Evolutionary conservation across 2,113 vertebrate species (phyloP), one percentile per base, ranked within the genome.

Genomic region (Agapornis roseicollis): DNA sequence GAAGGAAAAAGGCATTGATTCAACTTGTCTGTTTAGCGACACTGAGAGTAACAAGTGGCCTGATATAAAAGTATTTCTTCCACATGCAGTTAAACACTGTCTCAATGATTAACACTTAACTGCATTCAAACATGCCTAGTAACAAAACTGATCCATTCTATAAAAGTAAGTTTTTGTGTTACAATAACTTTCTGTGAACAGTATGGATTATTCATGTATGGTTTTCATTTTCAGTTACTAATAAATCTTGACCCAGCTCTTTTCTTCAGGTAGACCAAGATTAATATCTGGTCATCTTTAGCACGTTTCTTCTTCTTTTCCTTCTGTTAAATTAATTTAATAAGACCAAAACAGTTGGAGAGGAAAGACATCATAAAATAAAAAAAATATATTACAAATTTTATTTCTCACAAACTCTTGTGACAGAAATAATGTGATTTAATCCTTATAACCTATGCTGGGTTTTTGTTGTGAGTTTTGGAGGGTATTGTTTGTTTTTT

Each of bases 61-160:
- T 74, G 33, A 29, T 33, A 19, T 0, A 33, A 13, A 16, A 63
- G 7, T 44, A n/a, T 60, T 71, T 80, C 47, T 72, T 39, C 22
- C 27, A 3, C 2, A 2, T 27, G 0, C 11, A 16, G 12, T 39
- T n/a, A 37, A 22, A 70, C 35, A 22, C 44, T 58, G 3, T 47
- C 42, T 16, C 42, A 47, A 16, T 47, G 37, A 44, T 56, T 27
- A 68, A 41, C 27, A 58, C 17, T 53, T 37, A n/a, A n/a, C 27
- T 65, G 15, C 19, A 7, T 4, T 63, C 56, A 79, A 79, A 44
- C 28, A 63, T 2, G 1, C 28, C 25, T 66, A 50, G 12, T 29
- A 29, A n/a, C 22, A 41, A 20, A n/a, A 22, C 6, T 64, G 22
- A 82, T 41, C 18, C 37, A 41, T 17, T 61, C 27, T 13, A 56